These are phyloP conservation scores for Lycocerus yunnanus DNA, from an alignment of 2,888 invertebrate species.

Conservation along the genomic window DNA sequence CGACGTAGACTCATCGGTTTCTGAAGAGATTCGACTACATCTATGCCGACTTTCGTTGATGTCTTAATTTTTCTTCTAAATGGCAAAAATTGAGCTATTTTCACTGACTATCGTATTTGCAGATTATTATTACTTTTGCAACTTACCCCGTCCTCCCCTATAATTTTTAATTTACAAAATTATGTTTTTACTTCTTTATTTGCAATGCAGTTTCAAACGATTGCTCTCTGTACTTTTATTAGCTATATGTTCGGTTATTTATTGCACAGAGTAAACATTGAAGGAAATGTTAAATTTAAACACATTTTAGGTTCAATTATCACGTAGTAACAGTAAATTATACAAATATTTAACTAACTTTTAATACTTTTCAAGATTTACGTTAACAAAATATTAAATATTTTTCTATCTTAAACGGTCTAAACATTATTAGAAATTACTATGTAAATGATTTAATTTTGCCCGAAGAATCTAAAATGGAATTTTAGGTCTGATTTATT, in stretches of 20 bases:
- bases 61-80: too few relatives aligned
- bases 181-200: too few relatives aligned
- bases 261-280: not conserved
- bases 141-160: not conserved
- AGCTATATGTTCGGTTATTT: not conserved
- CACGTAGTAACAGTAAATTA: not conserved
- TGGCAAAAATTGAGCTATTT: too few relatives aligned
- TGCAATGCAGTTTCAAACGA: too few relatives aligned
- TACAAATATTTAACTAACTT: not conserved
- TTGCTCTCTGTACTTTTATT: not conserved
- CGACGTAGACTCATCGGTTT: too few relatives aligned
- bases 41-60: too few relatives aligned
- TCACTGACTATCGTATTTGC: too few relatives aligned
- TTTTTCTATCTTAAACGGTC: not conserved
- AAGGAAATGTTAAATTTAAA: not conserved
- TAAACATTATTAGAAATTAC: not conserved
- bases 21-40: too few relatives aligned
- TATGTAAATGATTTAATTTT: not conserved
- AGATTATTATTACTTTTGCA: too few relatives aligned
- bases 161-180: not conserved
- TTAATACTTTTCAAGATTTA: not conserved
- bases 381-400: not conserved
- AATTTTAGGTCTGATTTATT: too few relatives aligned
- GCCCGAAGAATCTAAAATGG: too few relatives aligned
- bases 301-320: not conserved